phyloP scores from a whole-genome alignment of 1,140 invertebrate genomes.

The Trichomalopsis sarcophagae region DNA sequence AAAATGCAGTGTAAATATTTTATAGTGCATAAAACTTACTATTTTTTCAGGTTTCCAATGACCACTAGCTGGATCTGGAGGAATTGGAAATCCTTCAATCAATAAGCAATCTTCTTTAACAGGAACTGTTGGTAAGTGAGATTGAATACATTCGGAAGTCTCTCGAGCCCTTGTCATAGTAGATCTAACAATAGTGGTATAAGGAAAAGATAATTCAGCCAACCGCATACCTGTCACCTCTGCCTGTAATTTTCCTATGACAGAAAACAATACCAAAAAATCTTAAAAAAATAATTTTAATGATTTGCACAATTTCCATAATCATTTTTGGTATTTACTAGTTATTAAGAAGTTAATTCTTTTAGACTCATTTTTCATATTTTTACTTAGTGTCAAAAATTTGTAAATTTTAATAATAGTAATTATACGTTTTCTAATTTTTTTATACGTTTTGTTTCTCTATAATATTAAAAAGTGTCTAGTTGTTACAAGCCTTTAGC shows the following conservation, averaged over 20 bases:
- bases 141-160: conserved; percentile 90
- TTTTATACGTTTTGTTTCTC: too few relatives aligned
- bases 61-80: conserved; percentile 92
- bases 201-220: conserved; percentile 85
- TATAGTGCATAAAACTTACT: conserved; percentile 74
- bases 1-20: background rate
- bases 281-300: too few relatives aligned
- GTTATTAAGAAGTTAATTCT: too few relatives aligned
- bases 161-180: conserved; percentile 96
- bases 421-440: too few relatives aligned
- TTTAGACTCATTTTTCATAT: too few relatives aligned
- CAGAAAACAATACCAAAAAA: too few relatives aligned
- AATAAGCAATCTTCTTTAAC: conserved; percentile 81
- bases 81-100: conserved; percentile 94
- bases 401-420: too few relatives aligned
- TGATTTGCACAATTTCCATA: too few relatives aligned
- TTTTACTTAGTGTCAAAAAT: too few relatives aligned
- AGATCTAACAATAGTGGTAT: conserved; percentile 86
- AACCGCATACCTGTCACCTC: conserved; percentile 86
- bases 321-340: too few relatives aligned
- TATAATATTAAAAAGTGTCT: too few relatives aligned
- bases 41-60: conserved; percentile 89
- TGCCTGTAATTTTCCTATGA: conserved; percentile 87
- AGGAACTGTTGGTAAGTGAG: conserved; percentile 78
- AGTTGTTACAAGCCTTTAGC: too few relatives aligned